These are phyloP conservation scores for Hirtodrosophila cameraria DNA, from an alignment of 2,888 invertebrate species.

Conservation along the genomic window DNA sequence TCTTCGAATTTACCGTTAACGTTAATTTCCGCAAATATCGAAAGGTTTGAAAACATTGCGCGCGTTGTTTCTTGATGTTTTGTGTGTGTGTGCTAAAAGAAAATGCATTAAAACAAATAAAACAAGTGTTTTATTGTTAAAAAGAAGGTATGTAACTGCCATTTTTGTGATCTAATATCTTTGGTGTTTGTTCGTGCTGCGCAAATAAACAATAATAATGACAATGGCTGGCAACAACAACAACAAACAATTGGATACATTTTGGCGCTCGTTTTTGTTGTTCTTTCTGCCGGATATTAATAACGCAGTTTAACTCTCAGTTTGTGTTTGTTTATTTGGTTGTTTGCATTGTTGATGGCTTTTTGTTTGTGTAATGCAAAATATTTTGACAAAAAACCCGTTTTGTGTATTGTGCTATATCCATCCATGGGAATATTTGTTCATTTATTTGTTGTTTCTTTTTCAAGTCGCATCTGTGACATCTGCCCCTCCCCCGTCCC, in stretches of 20 bases:
- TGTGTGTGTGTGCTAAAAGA: constrained; percentile 18
- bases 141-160: constrained; percentile 32
- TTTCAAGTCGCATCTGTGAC: constrained; percentile 11
- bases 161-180: not conserved
- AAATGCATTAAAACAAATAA: constrained; percentile 7
- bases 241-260: constrained; percentile 21
- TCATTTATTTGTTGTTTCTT: constrained; percentile 12
- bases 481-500: constrained; percentile 9
- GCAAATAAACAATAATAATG: constrained; percentile 9
- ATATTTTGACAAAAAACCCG: constrained; percentile 66
- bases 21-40: constrained; percentile 31
- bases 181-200: not conserved
- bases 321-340: constrained; percentile 14
- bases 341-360: constrained; percentile 36
- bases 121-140: constrained; percentile 17
- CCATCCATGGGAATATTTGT: constrained; percentile 18
- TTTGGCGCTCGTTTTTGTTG: constrained; percentile 24
- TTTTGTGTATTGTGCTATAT: constrained; percentile 26
- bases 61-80: constrained; percentile 25
- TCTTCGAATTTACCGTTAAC: constrained; percentile 54
- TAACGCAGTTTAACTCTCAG: constrained; percentile 6
- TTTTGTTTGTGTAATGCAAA: constrained; percentile 56
- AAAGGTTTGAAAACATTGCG: constrained; percentile 17
- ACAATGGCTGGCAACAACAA: constrained; percentile 1
- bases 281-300: constrained; percentile 47